Conservation (phyloP, 2,797 vertebrate species). For the Pseudotriccus pelzelni region DNA sequence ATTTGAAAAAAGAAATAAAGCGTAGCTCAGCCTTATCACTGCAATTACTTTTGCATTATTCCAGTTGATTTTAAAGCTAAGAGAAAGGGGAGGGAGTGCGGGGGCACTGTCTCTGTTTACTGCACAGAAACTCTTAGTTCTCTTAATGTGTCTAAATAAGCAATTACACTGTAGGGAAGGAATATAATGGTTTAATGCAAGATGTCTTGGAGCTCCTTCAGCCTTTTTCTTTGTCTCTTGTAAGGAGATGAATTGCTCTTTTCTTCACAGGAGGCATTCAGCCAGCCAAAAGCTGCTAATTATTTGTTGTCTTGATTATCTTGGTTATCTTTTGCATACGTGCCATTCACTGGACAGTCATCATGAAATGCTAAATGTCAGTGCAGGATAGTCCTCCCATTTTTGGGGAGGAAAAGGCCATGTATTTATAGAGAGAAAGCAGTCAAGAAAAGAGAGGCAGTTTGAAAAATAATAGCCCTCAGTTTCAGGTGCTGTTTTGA, state of each 20-base stretch:
- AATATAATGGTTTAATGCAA: constrained; percentile 14
- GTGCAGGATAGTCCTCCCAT: not conserved
- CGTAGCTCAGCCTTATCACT: constrained; percentile 28
- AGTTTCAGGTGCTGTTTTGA: not conserved
- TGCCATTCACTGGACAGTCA: not conserved
- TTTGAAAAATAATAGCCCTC: not conserved
- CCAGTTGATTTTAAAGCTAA: constrained; percentile 12
- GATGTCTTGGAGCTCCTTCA: not conserved
- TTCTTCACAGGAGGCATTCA: constrained; percentile 8
- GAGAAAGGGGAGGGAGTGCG: not conserved
- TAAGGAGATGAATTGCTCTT: not conserved
- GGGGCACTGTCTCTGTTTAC: not conserved
- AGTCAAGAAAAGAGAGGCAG: not conserved
- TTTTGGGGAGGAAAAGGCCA: not conserved
- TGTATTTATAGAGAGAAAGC: not conserved
- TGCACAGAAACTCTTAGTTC: constrained; percentile 15
- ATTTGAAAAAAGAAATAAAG: constrained; percentile 22
- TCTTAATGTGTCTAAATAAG: constrained; percentile 45
- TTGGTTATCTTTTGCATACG: not conserved
- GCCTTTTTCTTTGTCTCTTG: not conserved
- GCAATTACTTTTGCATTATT: constrained; percentile 47
- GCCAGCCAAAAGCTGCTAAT: not conserved
- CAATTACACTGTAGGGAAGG: constrained; percentile 14
- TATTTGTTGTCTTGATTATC: constrained; percentile 19
- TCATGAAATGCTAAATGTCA: not conserved